These are phyloP conservation scores for Corynorhinus townsendii DNA, from an alignment of 2,113 vertebrate genomes.

Conservation along the genomic window DNA sequence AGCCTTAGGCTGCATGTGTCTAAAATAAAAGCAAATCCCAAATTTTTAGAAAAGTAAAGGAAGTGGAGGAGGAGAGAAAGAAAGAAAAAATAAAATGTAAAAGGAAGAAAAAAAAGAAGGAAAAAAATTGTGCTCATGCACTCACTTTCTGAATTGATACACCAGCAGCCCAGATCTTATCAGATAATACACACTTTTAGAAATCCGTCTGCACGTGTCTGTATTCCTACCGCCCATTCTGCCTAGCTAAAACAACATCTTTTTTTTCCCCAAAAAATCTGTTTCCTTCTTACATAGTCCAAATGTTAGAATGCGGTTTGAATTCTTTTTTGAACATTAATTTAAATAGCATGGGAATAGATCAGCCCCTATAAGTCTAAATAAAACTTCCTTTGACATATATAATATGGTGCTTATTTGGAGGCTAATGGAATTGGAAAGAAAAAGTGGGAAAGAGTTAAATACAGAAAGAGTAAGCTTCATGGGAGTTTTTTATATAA, in stretches of 20 bases:
- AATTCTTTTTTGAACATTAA: constrained; percentile 73
- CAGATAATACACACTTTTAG: constrained; percentile 68
- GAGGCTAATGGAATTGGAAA: constrained; percentile 78
- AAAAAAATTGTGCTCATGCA: neutral
- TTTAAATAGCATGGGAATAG: constrained; percentile 76
- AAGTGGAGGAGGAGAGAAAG: neutral
- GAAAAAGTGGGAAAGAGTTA: constrained; percentile 75
- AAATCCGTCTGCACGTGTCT: constrained; percentile 69
- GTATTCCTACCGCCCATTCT: constrained; percentile 69
- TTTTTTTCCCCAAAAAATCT: constrained; percentile 66
- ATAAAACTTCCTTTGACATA: constrained; percentile 76
- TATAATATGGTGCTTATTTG: constrained; percentile 77
- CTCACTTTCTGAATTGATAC: constrained; percentile 44
- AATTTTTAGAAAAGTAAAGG: neutral
- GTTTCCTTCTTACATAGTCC: constrained; percentile 75
- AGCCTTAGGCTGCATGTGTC: constrained; percentile 52
- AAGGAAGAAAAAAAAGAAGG: neutral
- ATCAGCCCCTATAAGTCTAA: constrained; percentile 75
- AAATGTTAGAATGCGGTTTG: constrained; percentile 76
- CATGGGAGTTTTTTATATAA: constrained; percentile 53
- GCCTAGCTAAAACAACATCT: constrained; percentile 64
- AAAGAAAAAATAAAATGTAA: neutral
- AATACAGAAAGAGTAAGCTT: constrained; percentile 71
- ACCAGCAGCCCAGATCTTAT: constrained; percentile 55
- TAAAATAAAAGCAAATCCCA: constrained; percentile 48